These are phyloP conservation scores for Brachyptera putata DNA, from an alignment of 2,888 invertebrate genomes.

Conservation along the genomic window DNA sequence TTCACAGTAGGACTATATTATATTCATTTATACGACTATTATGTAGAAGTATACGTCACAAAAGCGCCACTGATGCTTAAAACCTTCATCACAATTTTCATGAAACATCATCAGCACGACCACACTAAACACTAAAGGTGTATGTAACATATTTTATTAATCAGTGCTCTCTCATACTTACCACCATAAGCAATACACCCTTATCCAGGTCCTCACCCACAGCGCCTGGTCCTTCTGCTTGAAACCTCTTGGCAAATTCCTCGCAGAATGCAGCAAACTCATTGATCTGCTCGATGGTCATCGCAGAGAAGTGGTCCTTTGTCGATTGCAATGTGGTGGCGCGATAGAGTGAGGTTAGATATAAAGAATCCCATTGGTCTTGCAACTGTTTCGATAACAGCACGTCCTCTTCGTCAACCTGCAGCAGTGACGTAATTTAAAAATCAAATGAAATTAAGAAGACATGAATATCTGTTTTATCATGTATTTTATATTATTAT, in stretches of 20 bases:
- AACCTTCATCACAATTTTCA: no score
- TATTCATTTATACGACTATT: no score
- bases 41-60: no score
- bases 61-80: no score
- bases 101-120: no score
- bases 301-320: conserved; percentile 80
- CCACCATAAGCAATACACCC: conserved; percentile 67
- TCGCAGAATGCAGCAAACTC: conserved; percentile 58
- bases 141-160: no score
- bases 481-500: no score
- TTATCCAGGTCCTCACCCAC: conserved; percentile 72
- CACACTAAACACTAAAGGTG: no score
- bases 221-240: conserved; percentile 71
- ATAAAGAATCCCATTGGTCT: conserved; percentile 64
- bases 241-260: conserved; percentile 69
- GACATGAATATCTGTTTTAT: no score
- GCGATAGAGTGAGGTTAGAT: conserved; percentile 64
- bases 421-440: conserved; percentile 32
- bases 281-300: conserved; percentile 71
- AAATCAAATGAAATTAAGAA: no score
- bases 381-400: conserved; percentile 57
- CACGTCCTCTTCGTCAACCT: conserved; percentile 55
- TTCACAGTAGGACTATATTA: no score
- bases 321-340: conserved; percentile 68
- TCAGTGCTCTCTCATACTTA: no score